phyloP scores from a whole-genome alignment of 2,888 invertebrate species.

The Cryptocephalus primarius region DNA sequence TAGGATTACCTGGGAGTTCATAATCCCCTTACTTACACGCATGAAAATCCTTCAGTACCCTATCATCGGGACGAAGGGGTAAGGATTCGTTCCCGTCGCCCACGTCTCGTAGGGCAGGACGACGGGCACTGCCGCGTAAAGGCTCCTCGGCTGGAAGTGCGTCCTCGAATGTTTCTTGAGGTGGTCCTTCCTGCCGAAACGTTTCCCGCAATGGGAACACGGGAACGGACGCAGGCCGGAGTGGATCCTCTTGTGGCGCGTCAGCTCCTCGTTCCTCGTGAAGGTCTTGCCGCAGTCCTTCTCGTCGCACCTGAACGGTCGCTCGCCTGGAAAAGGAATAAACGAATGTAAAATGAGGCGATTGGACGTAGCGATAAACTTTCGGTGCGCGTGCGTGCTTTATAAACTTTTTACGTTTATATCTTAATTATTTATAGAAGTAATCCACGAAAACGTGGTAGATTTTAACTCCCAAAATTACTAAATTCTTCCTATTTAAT shows the following conservation, averaged over 20 bases:
- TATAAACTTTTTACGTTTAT: no score
- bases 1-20: no score
- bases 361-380: no score
- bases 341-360: no score
- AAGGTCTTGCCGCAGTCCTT: constrained; percentile 81
- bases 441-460: no score
- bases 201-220: constrained; percentile 80
- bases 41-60: no score
- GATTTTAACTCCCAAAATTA: no score
- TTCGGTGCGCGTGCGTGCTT: no score
- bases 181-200: constrained; percentile 89
- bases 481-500: no score
- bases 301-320: constrained; percentile 80
- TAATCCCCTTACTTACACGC: no score
- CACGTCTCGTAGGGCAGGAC: constrained; percentile 34
- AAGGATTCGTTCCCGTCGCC: constrained; percentile 20
- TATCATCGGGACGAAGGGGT: constrained; percentile 23
- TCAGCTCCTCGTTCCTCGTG: constrained; percentile 84
- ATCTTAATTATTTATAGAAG: no score
- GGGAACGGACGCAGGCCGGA: constrained; percentile 78
- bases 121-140: constrained; percentile 37
- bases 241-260: constrained; percentile 84
- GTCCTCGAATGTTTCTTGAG: constrained; percentile 88
- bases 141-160: constrained; percentile 50
- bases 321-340: constrained; percentile 49